Percentiles rank a stretch among this genome's conserved stretches.
These are phyloP conservation scores for Platalea minor DNA, from an alignment of 2,797 vertebrate genomes.

Conservation along the genomic window DNA sequence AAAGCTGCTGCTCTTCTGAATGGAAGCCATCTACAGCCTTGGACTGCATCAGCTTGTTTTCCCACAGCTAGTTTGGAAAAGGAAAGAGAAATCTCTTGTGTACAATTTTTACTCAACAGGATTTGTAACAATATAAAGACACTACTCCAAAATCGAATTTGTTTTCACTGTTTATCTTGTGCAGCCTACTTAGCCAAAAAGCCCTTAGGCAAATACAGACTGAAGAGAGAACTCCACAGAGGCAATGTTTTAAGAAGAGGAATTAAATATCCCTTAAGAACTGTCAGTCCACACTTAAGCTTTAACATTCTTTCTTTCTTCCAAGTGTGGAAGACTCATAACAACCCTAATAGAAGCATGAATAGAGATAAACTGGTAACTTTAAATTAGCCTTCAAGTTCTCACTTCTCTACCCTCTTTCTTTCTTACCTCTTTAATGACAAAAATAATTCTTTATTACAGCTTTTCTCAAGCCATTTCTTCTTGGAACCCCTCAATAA, in stretches of 20 bases:
- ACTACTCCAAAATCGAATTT: background rate
- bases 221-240: background rate
- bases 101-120: background rate
- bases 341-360: background rate
- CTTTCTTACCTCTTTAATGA: background rate
- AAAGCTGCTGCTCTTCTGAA: slow-evolving; percentile 92
- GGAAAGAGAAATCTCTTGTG: background rate
- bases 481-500: background rate
- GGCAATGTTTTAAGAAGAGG: background rate
- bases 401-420: background rate
- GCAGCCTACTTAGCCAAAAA: background rate
- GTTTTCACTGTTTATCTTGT: background rate
- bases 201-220: background rate
- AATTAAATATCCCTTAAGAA: background rate
- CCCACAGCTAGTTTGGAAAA: slow-evolving; percentile 87
- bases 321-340: background rate
- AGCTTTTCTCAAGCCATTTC: background rate
- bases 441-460: background rate
- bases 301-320: background rate
- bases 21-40: slow-evolving; percentile 98
- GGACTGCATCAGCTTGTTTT: slow-evolving; percentile 96
- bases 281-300: background rate
- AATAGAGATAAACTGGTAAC: background rate
- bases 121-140: background rate
- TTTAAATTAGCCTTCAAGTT: background rate